Evolutionary conservation across 2,888 invertebrate genomes (phyloP), one percentile per base, ranked within the genome.

Genomic region (Lasius fuliginosus): DNA sequence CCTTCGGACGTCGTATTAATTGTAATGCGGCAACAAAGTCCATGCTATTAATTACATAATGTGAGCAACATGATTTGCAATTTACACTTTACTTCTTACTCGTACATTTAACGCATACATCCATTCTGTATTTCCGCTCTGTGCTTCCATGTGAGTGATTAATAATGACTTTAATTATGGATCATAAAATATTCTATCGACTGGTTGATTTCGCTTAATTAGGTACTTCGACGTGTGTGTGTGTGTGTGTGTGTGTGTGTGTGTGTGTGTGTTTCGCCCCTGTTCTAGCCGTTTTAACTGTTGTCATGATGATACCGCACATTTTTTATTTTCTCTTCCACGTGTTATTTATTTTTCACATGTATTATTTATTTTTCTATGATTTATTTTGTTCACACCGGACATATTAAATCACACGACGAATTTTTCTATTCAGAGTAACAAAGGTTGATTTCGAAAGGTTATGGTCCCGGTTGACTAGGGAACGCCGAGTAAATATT

Each of bases 401-500:
- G 67, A 58, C 65, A 82, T 75, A 84, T 87, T 84, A 86, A 53
- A 89, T 87, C 60, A 77, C 75, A 27, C 42, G 30, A 69, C 42
- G 5, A 2, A 60, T 42, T 81, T 75, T 75, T 49, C 5, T 33
- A 40, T 74, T 11, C 23, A 27, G 46, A 12, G 68, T 69, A 65
- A 40, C 69, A 67, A 64, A 84, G 77, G 64, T 56, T 69, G 58
- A 53, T 62, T n/a, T 30, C 60, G 85, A 65, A 36, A 36, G 36
- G 36, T 36, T 49, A 36, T 71, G n/a, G 49, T 62, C n/a, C 12
- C 69, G 60, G 12, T 74, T 46, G 36, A 56, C 53, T 53, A 64
- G 82, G 74, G 77, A 89, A 92, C 91, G 5, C 3, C 8, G 87
- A 88, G 91, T 92, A 94, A 93, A 94, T 94, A 93, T 94, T 93